A percentile compares a stretch with the other conserved stretches of the same genome.
phyloP scores from a whole-genome alignment of 1,140 invertebrate species.

The Caerostris darwini region DNA sequence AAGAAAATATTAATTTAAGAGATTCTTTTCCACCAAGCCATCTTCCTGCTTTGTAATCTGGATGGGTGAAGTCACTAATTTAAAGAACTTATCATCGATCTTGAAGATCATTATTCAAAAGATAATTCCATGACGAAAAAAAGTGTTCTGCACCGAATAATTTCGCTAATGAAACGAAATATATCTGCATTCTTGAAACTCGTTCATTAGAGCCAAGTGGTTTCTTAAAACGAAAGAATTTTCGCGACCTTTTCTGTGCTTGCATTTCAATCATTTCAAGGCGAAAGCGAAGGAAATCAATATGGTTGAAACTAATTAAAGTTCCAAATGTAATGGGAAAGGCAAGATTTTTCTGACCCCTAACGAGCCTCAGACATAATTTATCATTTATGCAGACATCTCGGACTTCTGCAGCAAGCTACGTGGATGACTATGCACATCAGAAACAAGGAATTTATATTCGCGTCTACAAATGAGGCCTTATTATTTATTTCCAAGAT shows the following conservation, averaged over 20 bases:
- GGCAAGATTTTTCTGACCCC: constrained; percentile 48
- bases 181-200: constrained; percentile 11
- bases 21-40: no score
- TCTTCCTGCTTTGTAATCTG: not conserved
- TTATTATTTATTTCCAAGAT: not conserved
- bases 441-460: not conserved
- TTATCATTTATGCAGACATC: constrained; percentile 12
- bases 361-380: constrained; percentile 47
- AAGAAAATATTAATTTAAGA: no score
- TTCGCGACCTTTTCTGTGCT: constrained; percentile 45
- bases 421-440: constrained; percentile 7
- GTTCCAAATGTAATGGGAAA: constrained; percentile 59
- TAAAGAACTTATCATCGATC: constrained; percentile 18
- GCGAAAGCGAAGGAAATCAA: constrained; percentile 54
- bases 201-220: constrained; percentile 7
- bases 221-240: constrained; percentile 40
- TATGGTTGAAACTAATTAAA: constrained; percentile 67
- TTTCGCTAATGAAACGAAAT: constrained; percentile 49
- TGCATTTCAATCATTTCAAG: constrained; percentile 53
- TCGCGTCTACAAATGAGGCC: not conserved
- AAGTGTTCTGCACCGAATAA: not conserved
- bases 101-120: constrained; percentile 6
- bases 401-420: constrained; percentile 9
- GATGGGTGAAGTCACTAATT: not conserved
- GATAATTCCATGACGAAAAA: not conserved